A percentile compares a stretch with the other conserved stretches of the same genome.
phyloP scores from a whole-genome alignment of 1,140 invertebrate genomes.

The Metaphire vulgaris region DNA sequence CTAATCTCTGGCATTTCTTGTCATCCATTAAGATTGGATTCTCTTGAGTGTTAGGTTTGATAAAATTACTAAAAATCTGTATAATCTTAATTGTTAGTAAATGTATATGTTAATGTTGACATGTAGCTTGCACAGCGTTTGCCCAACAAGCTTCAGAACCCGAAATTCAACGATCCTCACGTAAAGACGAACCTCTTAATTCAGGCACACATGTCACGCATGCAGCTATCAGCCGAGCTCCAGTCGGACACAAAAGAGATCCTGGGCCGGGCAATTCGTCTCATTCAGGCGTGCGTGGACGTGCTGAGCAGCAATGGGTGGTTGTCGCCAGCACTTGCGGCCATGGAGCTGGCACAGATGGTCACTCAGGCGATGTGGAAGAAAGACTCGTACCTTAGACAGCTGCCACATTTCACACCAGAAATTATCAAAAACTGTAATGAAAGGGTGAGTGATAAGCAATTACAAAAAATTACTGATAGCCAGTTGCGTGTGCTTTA shows the following conservation, averaged over 20 bases:
- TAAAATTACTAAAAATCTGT: not conserved
- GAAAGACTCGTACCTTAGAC: constrained; percentile 94
- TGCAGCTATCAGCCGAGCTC: constrained; percentile 83
- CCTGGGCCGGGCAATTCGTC: constrained; percentile 64
- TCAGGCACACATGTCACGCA: constrained; percentile 84
- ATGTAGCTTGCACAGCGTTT: constrained; percentile 67
- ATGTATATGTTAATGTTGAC: constrained; percentile 2
- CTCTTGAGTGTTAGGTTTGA: too few relatives aligned
- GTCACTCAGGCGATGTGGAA: constrained; percentile 99
- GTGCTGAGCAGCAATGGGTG: constrained; percentile 96
- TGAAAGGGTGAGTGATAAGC: constrained; percentile 64
- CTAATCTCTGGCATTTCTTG: too few relatives aligned
- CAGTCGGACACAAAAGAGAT: constrained; percentile 93
- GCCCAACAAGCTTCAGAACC: constrained; percentile 67
- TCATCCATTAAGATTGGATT: too few relatives aligned
- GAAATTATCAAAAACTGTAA: constrained; percentile 87
- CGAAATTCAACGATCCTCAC: constrained; percentile 89
- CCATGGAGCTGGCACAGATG: constrained; percentile 99
- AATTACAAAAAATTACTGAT: too few relatives aligned
- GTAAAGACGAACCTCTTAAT: constrained; percentile 92
- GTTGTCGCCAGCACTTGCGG: constrained; percentile 92
- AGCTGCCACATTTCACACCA: constrained; percentile 85
- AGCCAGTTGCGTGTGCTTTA: too few relatives aligned
- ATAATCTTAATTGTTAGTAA: constrained; percentile 12
- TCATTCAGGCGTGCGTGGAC: constrained; percentile 98